phyloP scores from a whole-genome alignment of 2,113 vertebrate species.

The Indicator indicator region DNA sequence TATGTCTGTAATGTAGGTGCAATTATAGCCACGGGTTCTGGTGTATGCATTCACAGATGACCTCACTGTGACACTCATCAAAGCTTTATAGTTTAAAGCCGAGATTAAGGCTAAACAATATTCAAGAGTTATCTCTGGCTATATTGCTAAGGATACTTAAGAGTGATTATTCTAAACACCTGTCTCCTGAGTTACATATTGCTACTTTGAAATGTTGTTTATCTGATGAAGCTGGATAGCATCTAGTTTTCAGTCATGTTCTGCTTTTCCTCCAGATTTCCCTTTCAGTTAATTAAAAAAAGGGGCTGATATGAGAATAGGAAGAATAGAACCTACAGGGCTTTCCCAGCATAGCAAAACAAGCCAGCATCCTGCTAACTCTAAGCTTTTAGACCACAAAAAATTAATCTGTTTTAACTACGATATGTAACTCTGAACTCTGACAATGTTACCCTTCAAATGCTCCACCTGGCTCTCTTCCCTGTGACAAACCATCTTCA shows the following conservation, averaged over 20 bases:
- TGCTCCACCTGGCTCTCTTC: not conserved
- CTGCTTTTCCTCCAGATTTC: not conserved
- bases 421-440: not conserved
- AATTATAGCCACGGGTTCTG: not conserved
- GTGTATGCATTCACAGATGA: not conserved
- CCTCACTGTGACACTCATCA: slow-evolving; percentile 17
- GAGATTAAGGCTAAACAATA: slow-evolving; percentile 18
- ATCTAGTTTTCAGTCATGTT: not conserved
- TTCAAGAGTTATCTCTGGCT: not conserved
- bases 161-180: slow-evolving; percentile 5
- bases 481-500: not conserved
- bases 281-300: not conserved
- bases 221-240: not conserved
- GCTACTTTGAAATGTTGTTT: not conserved
- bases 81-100: slow-evolving; percentile 14
- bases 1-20: slow-evolving; percentile 13
- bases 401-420: not conserved
- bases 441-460: not conserved
- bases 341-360: not conserved
- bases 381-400: not conserved
- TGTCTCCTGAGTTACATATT: not conserved
- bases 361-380: not conserved
- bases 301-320: not conserved
- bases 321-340: not conserved
- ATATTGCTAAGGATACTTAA: not conserved